phyloP scores from a whole-genome alignment of 2,113 vertebrate species.

The Vicugna pacos region DNA sequence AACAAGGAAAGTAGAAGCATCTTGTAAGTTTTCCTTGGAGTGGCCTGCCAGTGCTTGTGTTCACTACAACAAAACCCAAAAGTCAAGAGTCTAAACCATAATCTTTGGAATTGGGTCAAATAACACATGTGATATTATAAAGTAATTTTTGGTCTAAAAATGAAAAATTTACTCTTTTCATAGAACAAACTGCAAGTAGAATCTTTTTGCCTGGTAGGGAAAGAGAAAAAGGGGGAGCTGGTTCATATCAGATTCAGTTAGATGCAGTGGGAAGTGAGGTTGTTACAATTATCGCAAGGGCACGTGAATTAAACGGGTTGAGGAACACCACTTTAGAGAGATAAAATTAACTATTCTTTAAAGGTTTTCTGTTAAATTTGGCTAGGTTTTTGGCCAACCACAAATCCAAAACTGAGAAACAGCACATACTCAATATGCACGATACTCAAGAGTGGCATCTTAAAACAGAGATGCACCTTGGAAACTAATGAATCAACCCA shows the following conservation, averaged over 20 bases:
- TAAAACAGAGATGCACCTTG: neutral
- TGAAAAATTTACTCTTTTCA: neutral
- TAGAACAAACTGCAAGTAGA: neutral
- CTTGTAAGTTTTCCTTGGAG: neutral
- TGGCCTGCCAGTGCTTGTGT: neutral
- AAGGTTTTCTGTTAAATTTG: neutral
- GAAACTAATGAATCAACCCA: neutral
- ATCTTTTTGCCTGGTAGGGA: neutral
- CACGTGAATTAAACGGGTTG: neutral
- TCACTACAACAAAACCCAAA: neutral
- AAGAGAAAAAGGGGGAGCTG: neutral
- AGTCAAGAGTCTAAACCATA: neutral
- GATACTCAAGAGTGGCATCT: neutral
- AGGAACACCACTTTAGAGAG: neutral
- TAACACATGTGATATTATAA: neutral
- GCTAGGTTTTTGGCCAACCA: neutral
- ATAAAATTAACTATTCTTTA: slow-evolving; percentile 1
- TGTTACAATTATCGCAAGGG: neutral
- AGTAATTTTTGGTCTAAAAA: neutral
- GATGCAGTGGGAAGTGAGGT: neutral
- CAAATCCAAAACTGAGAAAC: neutral
- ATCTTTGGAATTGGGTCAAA: neutral
- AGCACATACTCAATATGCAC: neutral
- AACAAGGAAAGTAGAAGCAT: neutral
- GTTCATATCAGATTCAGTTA: neutral